A percentile compares a stretch with the other conserved stretches of the same genome.
These are phyloP conservation scores for Cynopterus brachyotis DNA, from an alignment of 2,113 vertebrate genomes.

Conservation along the genomic window DNA sequence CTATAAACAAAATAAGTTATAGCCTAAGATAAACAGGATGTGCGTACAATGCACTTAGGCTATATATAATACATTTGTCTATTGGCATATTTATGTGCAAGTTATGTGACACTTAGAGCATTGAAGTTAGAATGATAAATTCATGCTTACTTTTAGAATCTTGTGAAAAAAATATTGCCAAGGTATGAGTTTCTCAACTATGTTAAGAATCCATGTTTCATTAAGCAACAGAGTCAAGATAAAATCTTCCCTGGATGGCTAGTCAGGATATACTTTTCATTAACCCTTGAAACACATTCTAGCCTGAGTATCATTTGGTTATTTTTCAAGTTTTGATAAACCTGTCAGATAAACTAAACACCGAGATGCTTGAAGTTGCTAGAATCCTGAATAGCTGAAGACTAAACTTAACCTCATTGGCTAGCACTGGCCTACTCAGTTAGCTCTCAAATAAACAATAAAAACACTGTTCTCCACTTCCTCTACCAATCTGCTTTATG, in stretches of 20 bases:
- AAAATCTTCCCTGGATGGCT: not conserved
- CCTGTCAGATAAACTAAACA: not conserved
- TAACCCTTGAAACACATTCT: constrained; percentile 18
- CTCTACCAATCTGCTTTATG: not conserved
- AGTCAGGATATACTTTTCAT: not conserved
- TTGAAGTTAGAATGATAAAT: not conserved
- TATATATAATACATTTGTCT: not conserved
- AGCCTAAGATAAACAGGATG: not conserved
- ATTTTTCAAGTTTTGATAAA: constrained; percentile 16
- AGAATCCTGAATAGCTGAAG: not conserved
- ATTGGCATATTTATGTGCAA: not conserved
- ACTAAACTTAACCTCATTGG: not conserved
- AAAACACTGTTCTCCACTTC: not conserved
- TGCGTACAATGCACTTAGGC: not conserved
- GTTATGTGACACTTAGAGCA: not conserved
- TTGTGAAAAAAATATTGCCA: not conserved
- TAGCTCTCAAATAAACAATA: not conserved
- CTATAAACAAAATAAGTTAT: not conserved
- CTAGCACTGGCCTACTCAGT: not conserved
- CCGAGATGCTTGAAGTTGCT: not conserved
- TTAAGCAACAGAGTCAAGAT: not conserved
- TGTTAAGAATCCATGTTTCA: not conserved
- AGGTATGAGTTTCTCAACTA: not conserved
- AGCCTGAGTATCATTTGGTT: not conserved
- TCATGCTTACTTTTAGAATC: not conserved